phyloP scores from a whole-genome alignment of 2,797 vertebrate genomes.

The Rhinichthys osculus region DNA sequence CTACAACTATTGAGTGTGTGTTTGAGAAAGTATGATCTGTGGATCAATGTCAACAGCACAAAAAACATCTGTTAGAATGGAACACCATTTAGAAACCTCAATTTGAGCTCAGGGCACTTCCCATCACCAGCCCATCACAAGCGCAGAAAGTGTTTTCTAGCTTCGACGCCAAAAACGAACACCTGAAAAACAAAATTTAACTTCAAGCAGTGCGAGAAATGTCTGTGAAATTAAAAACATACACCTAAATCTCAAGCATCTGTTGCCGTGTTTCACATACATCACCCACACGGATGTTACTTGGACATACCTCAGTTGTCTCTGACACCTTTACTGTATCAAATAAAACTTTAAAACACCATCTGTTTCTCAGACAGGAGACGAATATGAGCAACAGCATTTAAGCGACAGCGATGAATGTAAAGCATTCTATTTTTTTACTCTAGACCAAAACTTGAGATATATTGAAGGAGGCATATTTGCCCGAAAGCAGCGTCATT shows the following conservation, averaged over 20 bases:
- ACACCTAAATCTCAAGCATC: conserved; percentile 4
- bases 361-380: conserved; percentile 24
- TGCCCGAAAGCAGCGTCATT: not conserved
- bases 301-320: conserved; percentile 11
- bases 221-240: conserved; percentile 7
- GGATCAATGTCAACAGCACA: conserved; percentile 3
- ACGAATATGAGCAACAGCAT: not conserved
- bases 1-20: not conserved
- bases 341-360: conserved; percentile 22
- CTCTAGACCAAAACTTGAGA: conserved; percentile 15
- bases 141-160: not conserved
- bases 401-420: conserved; percentile 4
- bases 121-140: not conserved
- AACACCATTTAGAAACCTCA: conserved; percentile 10
- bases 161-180: not conserved
- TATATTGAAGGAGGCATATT: not conserved
- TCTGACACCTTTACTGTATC: conserved; percentile 18
- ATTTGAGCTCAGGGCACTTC: not conserved
- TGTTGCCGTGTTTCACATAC: not conserved
- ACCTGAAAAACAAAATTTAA: conserved; percentile 11
- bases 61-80: conserved; percentile 8
- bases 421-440: not conserved
- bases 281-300: not conserved
- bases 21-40: not conserved
- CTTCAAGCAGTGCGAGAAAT: not conserved